phyloP scores from a whole-genome alignment of 2,797 vertebrate species.

The Sebastes hopkinsi region DNA sequence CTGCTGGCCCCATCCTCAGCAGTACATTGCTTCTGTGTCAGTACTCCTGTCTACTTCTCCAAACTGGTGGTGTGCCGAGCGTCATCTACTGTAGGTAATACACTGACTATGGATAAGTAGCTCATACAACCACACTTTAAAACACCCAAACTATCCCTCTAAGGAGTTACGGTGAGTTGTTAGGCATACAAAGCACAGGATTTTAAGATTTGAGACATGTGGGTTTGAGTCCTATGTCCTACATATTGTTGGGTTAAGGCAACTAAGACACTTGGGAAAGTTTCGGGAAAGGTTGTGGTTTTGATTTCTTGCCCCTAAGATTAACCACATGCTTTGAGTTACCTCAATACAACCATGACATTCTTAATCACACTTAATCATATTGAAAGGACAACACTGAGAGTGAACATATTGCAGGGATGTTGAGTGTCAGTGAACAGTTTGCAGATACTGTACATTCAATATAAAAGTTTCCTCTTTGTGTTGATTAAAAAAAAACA shows the following conservation, averaged over 20 bases:
- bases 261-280: neutral
- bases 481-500: neutral
- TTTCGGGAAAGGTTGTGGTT: neutral
- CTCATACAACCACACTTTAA: too few species aligned
- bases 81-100: too few species aligned
- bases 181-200: too few species aligned
- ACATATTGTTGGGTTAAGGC: neutral
- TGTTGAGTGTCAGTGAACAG: neutral
- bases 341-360: neutral
- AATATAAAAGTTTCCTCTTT: neutral
- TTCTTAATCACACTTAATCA: neutral
- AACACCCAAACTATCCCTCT: too few species aligned
- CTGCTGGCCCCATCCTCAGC: rapidly evolving
- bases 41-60: too few species aligned
- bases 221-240: neutral
- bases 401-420: neutral
- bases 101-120: too few species aligned
- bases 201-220: neutral
- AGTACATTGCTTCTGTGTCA: too few species aligned
- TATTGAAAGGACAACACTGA: neutral
- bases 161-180: too few species aligned
- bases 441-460: neutral
- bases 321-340: neutral
- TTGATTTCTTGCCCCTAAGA: neutral
- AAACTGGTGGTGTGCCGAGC: rapidly evolving